These are phyloP conservation scores for Pharmacophagus antenor DNA, from an alignment of 2,888 invertebrate genomes.

Conservation along the genomic window DNA sequence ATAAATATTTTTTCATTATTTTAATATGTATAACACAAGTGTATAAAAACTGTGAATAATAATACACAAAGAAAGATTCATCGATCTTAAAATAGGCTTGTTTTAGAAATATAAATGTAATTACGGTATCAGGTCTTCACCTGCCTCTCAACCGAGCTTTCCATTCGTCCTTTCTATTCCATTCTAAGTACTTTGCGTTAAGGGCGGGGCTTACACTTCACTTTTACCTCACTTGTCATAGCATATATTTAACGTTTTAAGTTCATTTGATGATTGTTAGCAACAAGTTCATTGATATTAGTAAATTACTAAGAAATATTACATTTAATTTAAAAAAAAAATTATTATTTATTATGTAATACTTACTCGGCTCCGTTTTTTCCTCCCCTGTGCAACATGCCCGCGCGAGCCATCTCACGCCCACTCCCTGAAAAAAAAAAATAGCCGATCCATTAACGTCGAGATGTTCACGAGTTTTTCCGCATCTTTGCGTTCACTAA, in stretches of 20 bases:
- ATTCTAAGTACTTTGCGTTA: constrained; percentile 57
- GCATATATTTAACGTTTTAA: too few species aligned
- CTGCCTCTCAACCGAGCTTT: constrained; percentile 54
- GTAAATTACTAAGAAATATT: too few species aligned
- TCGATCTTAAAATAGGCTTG: constrained; percentile 42
- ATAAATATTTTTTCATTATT: too few species aligned
- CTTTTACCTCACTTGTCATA: constrained; percentile 43
- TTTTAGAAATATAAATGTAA: constrained; percentile 75
- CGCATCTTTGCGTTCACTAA: constrained; percentile 63
- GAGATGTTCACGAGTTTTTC: constrained; percentile 57
- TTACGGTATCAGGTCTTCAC: constrained; percentile 71
- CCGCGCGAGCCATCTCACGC: constrained; percentile 88
- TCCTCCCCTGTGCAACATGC: constrained; percentile 87
- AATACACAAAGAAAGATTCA: too few species aligned
- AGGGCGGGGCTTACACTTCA: constrained; percentile 42
- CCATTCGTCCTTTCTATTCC: constrained; percentile 41
- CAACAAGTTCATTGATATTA: neutral
- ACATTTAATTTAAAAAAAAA: too few species aligned
- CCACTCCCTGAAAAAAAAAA: constrained; percentile 77
- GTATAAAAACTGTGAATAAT: too few species aligned
- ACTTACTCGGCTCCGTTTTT: constrained; percentile 89
- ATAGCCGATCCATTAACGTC: constrained; percentile 66
- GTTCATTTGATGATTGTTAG: too few species aligned
- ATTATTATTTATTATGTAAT: constrained; percentile 34
- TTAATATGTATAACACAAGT: too few species aligned